These are phyloP conservation scores for Psophia crepitans DNA, from an alignment of 2,113 vertebrate genomes.

Conservation along the genomic window DNA sequence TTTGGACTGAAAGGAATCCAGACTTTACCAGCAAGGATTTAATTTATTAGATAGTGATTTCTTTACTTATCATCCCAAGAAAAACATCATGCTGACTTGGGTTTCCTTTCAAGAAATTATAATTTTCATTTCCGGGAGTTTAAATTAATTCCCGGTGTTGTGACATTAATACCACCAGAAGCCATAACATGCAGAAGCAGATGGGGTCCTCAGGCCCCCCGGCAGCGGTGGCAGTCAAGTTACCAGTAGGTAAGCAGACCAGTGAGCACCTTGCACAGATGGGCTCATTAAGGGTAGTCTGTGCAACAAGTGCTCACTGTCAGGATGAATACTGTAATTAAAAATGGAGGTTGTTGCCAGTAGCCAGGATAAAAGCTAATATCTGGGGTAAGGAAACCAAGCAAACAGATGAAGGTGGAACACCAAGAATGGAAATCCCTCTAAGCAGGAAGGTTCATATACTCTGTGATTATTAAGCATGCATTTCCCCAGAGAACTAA, in stretches of 20 bases:
- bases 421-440: neutral
- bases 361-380: neutral
- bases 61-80: neutral
- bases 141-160: neutral
- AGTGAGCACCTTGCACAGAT: neutral
- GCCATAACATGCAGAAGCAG: neutral
- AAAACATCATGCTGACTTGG: neutral
- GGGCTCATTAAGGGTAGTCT: neutral
- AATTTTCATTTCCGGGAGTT: neutral
- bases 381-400: neutral
- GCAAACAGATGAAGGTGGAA: neutral
- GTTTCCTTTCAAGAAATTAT: neutral
- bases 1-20: neutral
- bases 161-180: neutral
- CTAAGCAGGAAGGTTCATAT: neutral
- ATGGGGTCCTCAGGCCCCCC: neutral
- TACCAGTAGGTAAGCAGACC: neutral
- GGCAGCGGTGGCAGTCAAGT: neutral
- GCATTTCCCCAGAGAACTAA: neutral
- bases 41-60: neutral
- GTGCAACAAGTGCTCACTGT: neutral
- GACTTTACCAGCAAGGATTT: neutral
- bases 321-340: neutral
- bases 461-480: neutral
- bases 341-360: neutral